Conservation (phyloP, 2,888 invertebrate genomes). For the Drosophila aldrichi region DNA sequence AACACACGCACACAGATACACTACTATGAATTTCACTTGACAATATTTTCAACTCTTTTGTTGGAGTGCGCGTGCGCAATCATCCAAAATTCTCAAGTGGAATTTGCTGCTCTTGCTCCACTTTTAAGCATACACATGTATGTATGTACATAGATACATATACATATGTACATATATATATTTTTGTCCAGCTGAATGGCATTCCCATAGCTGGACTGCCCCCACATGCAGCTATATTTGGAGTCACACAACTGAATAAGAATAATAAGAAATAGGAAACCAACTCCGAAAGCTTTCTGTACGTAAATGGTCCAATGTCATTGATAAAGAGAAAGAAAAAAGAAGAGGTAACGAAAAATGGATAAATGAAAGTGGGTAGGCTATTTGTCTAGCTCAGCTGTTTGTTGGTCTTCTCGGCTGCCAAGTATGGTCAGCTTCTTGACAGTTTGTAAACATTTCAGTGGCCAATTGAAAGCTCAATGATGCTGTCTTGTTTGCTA, state of each 20-base stretch:
- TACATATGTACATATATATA: neutral
- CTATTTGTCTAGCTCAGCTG: slow-evolving; percentile 43
- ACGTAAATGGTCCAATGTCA: slow-evolving; percentile 50
- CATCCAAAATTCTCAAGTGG: slow-evolving; percentile 73
- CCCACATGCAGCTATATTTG: slow-evolving; percentile 52
- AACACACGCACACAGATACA: neutral
- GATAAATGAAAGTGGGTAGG: slow-evolving; percentile 48
- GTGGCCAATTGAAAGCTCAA: slow-evolving; percentile 65
- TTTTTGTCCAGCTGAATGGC: slow-evolving; percentile 38
- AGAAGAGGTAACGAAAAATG: neutral
- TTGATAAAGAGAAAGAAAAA: slow-evolving; percentile 56
- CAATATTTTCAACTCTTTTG: slow-evolving; percentile 68
- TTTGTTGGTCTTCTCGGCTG: slow-evolving; percentile 20
- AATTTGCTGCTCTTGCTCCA: slow-evolving; percentile 76
- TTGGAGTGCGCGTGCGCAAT: slow-evolving; percentile 75
- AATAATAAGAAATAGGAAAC: slow-evolving; percentile 9
- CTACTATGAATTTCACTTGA: slow-evolving; percentile 75
- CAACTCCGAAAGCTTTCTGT: slow-evolving; percentile 29
- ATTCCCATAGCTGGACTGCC: slow-evolving; percentile 34
- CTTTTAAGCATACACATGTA: slow-evolving; percentile 42
- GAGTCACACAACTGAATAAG: neutral
- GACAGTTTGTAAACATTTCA: slow-evolving; percentile 61
- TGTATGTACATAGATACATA: neutral
- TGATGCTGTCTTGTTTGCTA: slow-evolving; percentile 41
- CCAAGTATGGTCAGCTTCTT: slow-evolving; percentile 51